These are phyloP conservation scores for Thalassophryne amazonica DNA, from an alignment of 2,797 vertebrate genomes.

Conservation along the genomic window DNA sequence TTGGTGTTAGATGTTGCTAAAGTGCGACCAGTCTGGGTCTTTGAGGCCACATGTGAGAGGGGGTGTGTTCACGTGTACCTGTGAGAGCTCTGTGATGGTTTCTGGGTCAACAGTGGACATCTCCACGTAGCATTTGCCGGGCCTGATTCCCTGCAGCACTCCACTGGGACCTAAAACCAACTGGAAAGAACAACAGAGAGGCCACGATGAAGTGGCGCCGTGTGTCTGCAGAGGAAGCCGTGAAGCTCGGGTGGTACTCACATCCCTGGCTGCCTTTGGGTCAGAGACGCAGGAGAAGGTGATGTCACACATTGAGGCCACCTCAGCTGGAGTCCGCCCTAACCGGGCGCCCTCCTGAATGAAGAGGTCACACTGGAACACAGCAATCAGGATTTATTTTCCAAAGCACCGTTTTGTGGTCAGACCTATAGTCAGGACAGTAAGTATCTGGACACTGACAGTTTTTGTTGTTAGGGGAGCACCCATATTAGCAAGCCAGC, in stretches of 20 bases:
- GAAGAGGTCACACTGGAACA: constrained; percentile 93
- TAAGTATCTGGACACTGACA: too few species aligned
- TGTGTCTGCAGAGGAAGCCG: not conserved
- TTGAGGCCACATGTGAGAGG: too few species aligned
- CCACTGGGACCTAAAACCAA: constrained; percentile 96
- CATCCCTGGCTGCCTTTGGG: constrained; percentile 96
- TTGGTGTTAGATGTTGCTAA: too few species aligned
- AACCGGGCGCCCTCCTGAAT: constrained; percentile 96
- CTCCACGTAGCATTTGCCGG: constrained; percentile 96
- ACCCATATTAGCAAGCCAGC: too few species aligned
- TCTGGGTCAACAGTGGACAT: constrained; percentile 98
- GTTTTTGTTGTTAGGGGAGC: too few species aligned
- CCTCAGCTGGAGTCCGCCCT: constrained; percentile 96
- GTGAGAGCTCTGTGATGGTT: constrained; percentile 92
- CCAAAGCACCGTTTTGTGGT: too few species aligned
- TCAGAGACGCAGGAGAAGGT: constrained; percentile 98
- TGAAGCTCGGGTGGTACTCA: constrained; percentile 68
- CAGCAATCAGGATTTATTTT: not conserved
- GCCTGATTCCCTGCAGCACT: constrained; percentile 95
- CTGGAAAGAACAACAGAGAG: constrained; percentile 60
- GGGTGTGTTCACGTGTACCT: constrained; percentile 77
- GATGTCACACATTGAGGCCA: constrained; percentile 97
- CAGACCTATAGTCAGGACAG: too few species aligned
- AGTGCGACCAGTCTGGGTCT: too few species aligned
- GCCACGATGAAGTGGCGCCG: not conserved